Evolutionary conservation across 2,113 vertebrate species (phyloP).

Genomic region (Trogon melanurus): DNA sequence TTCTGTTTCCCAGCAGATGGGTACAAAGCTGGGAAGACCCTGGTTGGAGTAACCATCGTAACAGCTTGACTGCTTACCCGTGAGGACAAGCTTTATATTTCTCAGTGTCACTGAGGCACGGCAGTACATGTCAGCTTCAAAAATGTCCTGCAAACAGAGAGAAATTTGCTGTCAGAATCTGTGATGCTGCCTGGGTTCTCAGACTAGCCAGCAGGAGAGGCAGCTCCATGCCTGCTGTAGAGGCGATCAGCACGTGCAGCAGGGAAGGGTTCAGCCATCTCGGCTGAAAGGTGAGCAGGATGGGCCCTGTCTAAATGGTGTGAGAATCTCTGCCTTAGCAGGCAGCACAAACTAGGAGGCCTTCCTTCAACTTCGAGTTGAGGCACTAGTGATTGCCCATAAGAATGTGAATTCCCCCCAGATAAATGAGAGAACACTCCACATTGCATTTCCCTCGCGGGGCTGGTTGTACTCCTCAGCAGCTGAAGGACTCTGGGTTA

Average conservation of each 20-base stretch:
- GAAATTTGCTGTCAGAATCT: background rate
- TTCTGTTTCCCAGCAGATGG: background rate
- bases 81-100: background rate
- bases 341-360: background rate
- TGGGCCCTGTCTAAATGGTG: background rate
- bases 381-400: background rate
- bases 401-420: background rate
- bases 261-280: background rate
- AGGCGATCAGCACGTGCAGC: accelerated
- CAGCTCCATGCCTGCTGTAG: accelerated
- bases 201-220: background rate
- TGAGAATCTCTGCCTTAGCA: background rate
- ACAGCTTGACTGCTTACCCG: background rate
- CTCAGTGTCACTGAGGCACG: background rate
- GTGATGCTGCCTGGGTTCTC: background rate
- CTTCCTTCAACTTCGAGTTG: background rate
- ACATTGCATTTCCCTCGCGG: background rate
- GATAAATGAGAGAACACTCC: background rate
- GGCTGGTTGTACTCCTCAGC: background rate
- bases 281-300: background rate
- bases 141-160: background rate
- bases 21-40: background rate
- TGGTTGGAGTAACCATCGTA: background rate
- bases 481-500: background rate
- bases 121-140: background rate